These are phyloP conservation scores for Malurus cyaneus DNA, from an alignment of 2,113 vertebrate genomes.

Conservation along the genomic window DNA sequence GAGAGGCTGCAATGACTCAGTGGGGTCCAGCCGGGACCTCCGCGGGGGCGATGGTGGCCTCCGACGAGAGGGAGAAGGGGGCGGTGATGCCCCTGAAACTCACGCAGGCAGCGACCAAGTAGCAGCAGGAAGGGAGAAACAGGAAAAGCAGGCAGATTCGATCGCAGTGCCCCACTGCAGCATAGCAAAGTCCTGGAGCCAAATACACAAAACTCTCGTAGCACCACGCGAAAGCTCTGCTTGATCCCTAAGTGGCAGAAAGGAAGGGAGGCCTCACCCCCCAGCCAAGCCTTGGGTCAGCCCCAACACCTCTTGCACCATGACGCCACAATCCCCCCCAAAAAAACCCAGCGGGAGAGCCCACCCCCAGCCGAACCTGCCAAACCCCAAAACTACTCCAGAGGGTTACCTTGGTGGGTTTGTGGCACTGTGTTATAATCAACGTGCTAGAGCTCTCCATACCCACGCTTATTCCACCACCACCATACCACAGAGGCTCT, in stretches of 20 bases:
- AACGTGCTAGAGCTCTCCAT: neutral
- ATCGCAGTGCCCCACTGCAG: fast-evolving
- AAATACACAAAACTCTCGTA: fast-evolving
- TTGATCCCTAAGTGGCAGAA: fast-evolving
- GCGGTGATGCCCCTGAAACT: neutral
- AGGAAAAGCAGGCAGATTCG: neutral
- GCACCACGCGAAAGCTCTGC: neutral
- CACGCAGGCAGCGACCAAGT: fast-evolving
- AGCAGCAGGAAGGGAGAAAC: neutral
- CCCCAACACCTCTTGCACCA: fast-evolving
- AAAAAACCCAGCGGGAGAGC: fast-evolving
- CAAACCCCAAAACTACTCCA: neutral
- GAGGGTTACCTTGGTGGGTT: neutral
- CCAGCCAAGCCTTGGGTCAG: neutral
- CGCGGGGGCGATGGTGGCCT: fast-evolving
- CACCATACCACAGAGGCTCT: neutral
- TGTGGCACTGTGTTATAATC: neutral
- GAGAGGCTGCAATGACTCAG: neutral
- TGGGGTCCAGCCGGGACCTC: too few species aligned
- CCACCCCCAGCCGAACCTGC: too few species aligned
- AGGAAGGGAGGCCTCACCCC: neutral
- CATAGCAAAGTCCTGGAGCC: fast-evolving
- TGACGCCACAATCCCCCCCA: neutral
- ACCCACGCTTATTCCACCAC: fast-evolving
- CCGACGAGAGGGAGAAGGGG: too few species aligned